These are phyloP conservation scores for Peromyscus polionotus DNA, from an alignment of 2,113 vertebrate genomes.

Conservation along the genomic window DNA sequence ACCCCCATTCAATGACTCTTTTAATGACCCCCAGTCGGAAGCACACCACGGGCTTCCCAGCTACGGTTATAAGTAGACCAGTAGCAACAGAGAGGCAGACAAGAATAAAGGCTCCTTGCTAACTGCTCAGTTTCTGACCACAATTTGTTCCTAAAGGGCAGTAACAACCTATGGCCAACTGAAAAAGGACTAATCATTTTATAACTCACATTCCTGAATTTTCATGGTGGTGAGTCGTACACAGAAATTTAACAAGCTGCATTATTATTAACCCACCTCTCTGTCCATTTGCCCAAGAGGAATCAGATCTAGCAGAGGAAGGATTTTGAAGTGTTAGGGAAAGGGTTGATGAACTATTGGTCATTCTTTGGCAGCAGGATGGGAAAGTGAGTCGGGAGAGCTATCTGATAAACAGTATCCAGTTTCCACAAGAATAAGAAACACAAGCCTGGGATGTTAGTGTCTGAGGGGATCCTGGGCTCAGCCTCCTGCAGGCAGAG, in stretches of 20 bases:
- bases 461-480: too few species aligned
- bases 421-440: not conserved
- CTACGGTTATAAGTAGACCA: not conserved
- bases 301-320: constrained; percentile 4
- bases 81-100: constrained; percentile 10
- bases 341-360: not conserved
- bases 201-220: constrained; percentile 46
- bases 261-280: not conserved
- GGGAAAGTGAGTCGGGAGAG: not conserved
- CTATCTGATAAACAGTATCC: not conserved
- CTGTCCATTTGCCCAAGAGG: constrained; percentile 17
- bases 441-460: not conserved
- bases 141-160: constrained; percentile 5
- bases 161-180: not conserved
- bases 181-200: not conserved
- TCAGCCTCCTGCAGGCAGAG: not conserved
- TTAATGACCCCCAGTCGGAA: not conserved
- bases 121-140: constrained; percentile 41
- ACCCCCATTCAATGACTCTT: not conserved
- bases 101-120: not conserved
- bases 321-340: not conserved
- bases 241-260: not conserved
- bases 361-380: not conserved
- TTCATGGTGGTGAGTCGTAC: constrained; percentile 25
- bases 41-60: not conserved